A percentile compares a stretch with the other conserved stretches of the same genome.
phyloP scores from a whole-genome alignment of 2,888 invertebrate species.

The Drosophila borborema region DNA sequence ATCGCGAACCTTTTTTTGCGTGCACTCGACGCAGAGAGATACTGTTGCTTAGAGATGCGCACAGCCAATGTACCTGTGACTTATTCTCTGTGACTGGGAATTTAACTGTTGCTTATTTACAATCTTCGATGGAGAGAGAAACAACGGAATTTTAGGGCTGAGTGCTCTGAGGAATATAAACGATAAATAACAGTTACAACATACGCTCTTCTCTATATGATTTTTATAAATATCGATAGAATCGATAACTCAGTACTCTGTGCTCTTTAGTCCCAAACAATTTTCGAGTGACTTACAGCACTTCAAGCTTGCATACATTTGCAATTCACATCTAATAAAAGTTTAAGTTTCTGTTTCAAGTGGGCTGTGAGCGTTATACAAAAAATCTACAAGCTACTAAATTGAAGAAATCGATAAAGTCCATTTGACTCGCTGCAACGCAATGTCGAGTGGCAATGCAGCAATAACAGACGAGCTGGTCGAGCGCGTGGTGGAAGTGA shows the following conservation, averaged over 20 bases:
- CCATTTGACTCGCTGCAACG: slow-evolving; percentile 33
- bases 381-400: slow-evolving; percentile 3
- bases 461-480: slow-evolving; percentile 65
- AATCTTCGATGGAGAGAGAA: neutral
- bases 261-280: neutral
- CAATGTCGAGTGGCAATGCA: slow-evolving; percentile 61
- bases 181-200: neutral
- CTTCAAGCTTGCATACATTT: slow-evolving; percentile 34
- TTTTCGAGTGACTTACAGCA: slow-evolving; percentile 28
- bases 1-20: slow-evolving; percentile 37
- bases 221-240: slow-evolving; percentile 26
- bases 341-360: slow-evolving; percentile 31
- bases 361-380: slow-evolving; percentile 8
- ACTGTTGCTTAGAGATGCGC: slow-evolving; percentile 37
- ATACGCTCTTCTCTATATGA: neutral
- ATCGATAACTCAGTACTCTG: slow-evolving; percentile 6
- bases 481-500: slow-evolving; percentile 82
- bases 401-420: slow-evolving; percentile 2
- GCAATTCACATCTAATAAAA: slow-evolving; percentile 40
- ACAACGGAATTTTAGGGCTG: neutral
- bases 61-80: slow-evolving; percentile 3
- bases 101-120: slow-evolving; percentile 6
- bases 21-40: slow-evolving; percentile 23
- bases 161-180: neutral
- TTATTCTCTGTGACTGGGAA: slow-evolving; percentile 3